These are phyloP conservation scores for Chloropsis hardwickii DNA, from an alignment of 2,113 vertebrate species.

Conservation along the genomic window DNA sequence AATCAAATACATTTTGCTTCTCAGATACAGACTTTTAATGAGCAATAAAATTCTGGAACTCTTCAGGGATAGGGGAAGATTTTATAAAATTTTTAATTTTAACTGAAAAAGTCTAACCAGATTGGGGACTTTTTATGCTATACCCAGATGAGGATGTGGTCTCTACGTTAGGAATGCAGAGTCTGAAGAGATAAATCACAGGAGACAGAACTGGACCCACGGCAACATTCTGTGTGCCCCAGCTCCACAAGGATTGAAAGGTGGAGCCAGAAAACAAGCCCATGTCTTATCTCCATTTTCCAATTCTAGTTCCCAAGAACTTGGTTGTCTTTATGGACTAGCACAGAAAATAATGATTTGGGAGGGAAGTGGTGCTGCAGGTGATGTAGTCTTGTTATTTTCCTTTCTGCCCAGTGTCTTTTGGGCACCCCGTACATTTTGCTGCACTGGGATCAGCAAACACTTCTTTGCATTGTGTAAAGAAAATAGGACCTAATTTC, in stretches of 20 bases:
- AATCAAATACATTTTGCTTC: slow-evolving; percentile 19
- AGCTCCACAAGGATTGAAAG: background rate
- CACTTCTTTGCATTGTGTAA: background rate
- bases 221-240: background rate
- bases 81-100: background rate
- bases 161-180: background rate
- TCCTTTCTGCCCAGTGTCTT: background rate
- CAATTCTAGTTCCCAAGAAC: background rate
- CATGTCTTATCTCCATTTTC: background rate
- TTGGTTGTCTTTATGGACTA: background rate
- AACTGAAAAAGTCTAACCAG: background rate
- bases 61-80: background rate
- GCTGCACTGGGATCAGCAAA: background rate
- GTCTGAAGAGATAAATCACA: background rate
- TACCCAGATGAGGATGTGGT: background rate
- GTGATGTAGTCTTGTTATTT: background rate
- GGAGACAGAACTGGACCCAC: background rate
- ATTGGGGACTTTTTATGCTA: background rate
- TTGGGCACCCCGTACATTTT: fast-evolving
- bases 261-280: background rate
- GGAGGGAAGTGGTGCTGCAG: background rate
- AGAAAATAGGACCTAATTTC: background rate
- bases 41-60: background rate
- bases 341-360: background rate
- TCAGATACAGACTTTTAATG: slow-evolving; percentile 15